phyloP scores from a whole-genome alignment of 2,113 vertebrate species.

The Columba livia region DNA sequence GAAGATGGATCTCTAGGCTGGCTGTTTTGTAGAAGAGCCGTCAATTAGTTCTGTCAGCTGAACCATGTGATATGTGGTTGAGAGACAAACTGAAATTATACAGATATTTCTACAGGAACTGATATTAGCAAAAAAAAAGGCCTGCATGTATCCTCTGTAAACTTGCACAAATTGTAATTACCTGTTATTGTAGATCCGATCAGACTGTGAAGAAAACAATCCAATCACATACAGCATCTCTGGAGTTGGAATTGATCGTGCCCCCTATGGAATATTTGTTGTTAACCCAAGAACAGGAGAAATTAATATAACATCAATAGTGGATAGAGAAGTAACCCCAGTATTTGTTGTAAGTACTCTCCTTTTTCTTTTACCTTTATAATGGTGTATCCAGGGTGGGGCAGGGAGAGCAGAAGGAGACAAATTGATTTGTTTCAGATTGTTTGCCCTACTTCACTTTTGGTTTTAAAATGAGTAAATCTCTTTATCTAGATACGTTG shows the following conservation, averaged over 20 bases:
- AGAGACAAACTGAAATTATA: background rate
- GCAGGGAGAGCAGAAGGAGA: background rate
- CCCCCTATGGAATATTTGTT: conserved; percentile 75
- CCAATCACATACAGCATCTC: conserved; percentile 79
- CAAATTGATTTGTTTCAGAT: background rate
- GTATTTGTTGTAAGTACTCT: conserved; percentile 75
- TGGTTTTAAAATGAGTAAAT: background rate
- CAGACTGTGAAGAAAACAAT: conserved; percentile 79
- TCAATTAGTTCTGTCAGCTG: background rate
- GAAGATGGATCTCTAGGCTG: background rate
- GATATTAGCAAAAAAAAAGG: background rate
- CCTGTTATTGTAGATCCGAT: conserved; percentile 82
- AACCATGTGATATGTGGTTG: background rate
- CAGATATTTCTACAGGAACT: background rate
- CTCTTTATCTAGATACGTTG: conserved; percentile 74
- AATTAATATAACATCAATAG: conserved; percentile 81
- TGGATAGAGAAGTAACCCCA: conserved; percentile 85
- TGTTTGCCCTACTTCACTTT: background rate
- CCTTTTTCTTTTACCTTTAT: background rate
- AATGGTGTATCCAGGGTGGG: background rate
- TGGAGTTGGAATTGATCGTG: conserved; percentile 80
- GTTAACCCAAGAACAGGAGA: conserved; percentile 76
- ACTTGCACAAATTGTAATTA: background rate
- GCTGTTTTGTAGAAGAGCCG: background rate
- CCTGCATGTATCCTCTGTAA: background rate